Evolutionary conservation across 2,797 vertebrate species (phyloP), one percentile per base, ranked within the genome.

Genomic region (Sebastes oblongus): DNA sequence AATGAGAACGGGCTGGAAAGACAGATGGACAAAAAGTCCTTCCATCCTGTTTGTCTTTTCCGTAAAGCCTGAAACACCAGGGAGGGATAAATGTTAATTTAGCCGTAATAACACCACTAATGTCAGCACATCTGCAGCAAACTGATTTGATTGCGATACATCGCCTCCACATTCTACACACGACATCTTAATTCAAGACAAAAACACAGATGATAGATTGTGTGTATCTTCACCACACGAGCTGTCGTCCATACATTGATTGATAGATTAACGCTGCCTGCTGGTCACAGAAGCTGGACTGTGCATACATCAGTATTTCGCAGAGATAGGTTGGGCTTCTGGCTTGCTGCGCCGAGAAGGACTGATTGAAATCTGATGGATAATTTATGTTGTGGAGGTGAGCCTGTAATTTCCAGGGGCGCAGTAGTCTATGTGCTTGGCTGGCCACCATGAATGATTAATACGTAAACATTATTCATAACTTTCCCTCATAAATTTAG

Each of bases 391-490:
- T 72, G 70, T 50, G 0, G 81, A 85, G 89, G 91, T 86, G 84
- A 87, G 78, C 24, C 81, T 34, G 86, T 92, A 79, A 91, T 93
- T 93, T 93, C 80, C 87, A 86, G 87, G 55, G 83, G 83, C 85
- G 86, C 70, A 20, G 84, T 42, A 46, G 75, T 80, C 82, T 83
- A 16, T 68, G 72, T 85, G 90, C 86, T 82, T 50, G 84, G 86
- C 87, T 68, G 83, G 83, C 84, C 86, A 62, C 80, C 85, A 92
- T 93, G 60, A 94, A 94, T 91, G 90, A 94, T 93, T 94, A 87
- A 94, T 91, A 90, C 64, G 75, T 88, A 92, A 93, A 94, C 91
- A 92, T 92, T 92, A 93, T 94, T 93, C 88, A 93, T 90, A 89
- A 86, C 72, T 90, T 86, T 82, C 67, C 66, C 78, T 88, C 88